Percentiles rank a stretch among this genome's conserved stretches.
Evolutionary conservation across 1,140 invertebrate species (phyloP).

Genomic region (Trinorchestia longiramus): DNA sequence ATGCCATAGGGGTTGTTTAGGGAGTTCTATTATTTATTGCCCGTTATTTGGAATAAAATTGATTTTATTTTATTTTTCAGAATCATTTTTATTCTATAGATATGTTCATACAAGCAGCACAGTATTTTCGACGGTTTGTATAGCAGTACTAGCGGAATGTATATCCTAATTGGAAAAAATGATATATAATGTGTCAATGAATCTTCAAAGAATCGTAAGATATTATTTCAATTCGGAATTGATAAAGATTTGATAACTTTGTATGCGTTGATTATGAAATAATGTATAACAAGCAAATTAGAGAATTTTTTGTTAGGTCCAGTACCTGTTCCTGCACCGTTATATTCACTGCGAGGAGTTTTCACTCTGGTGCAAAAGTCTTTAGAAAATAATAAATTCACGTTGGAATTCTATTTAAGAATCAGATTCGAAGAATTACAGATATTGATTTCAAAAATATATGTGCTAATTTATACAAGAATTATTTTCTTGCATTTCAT

Average conservation of each 20-base stretch:
- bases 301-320: background rate
- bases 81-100: no score
- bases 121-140: no score
- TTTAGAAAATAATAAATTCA: background rate
- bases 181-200: background rate
- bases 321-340: slow-evolving; percentile 32
- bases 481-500: background rate
- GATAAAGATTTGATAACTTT: background rate
- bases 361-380: background rate
- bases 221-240: background rate
- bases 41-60: no score
- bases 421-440: background rate
- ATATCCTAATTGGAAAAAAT: no score
- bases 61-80: no score
- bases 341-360: background rate
- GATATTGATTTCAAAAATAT: background rate
- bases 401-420: background rate
- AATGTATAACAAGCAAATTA: background rate
- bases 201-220: background rate
- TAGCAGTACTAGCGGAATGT: no score
- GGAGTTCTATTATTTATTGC: no score
- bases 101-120: no score
- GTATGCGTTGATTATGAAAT: background rate
- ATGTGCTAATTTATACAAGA: background rate
- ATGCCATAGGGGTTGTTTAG: no score